Base-by-base conservation (phyloP, 2,113 vertebrate genomes). In the Eretmochelys imbricata region DNA sequence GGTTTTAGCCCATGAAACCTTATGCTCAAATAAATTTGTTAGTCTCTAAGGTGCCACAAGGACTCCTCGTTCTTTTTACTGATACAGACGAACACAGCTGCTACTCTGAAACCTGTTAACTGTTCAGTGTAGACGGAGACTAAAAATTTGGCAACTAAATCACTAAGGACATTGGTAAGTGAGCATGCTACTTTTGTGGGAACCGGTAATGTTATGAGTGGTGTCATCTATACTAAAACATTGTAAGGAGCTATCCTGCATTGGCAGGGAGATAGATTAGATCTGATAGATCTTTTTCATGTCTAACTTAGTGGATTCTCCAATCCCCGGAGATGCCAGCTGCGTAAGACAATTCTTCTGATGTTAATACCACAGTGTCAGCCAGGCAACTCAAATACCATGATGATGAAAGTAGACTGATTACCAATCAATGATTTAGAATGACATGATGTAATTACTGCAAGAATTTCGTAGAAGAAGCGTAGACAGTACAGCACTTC, bases 401-500 rank as follows among this genome's bases (percentile, higher is more conserved):
- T n/a, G 9, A 16, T 25, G 1, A 2, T 5, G 35, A 89, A 0
- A 1, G 84, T 1, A 93, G 80, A 53, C 7, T 4, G 6, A 88
- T 7, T 9, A 9, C 49, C 53, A 65, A 13, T 55, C 42, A 87
- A 2, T 46, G 69, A 25, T 12, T 27, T 8, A 84, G 10, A 89
- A 13, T 3, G 22, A 90, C 19, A 46, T 83, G 76, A 79, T n/a
- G 35, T n/a, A 84, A 35, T 1, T 42, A 24, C 0, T 1, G 82
- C 46, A 87, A 87, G 19, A 4, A 6, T 50, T 75, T 91, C 69
- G 90, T 72, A 76, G 46, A 80, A 80, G 38, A 20, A 89, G 87
- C 17, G 81, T 46, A 10, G 85, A 55, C 54, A 88, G 17, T 1
- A 48, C 54, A 88, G 17, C 1, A 2, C 31, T 75, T 87, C 69